Base-by-base conservation (phyloP, 2,797 vertebrate species). In the Typhlichthys subterraneus region DNA sequence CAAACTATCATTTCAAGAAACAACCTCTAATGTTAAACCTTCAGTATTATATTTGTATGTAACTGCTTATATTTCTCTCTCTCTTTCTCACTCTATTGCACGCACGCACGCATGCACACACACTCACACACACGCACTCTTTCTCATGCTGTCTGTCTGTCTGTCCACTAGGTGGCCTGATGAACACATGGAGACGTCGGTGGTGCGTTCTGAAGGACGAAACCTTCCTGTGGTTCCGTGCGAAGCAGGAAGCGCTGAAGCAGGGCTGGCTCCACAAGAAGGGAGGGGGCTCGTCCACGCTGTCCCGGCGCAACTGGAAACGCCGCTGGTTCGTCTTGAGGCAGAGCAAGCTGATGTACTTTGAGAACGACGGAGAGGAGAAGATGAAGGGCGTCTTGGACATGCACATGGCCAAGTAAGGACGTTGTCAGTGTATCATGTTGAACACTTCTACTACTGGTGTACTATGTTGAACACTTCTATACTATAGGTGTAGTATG, bases 141-240 rank as follows among this genome's bases (percentile, higher is more conserved):
- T 23, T 23, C 23, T 23, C 23, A 23, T 23, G 23, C 23, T 23
- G n/a, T n/a, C 23, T 23, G 23, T 23, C 23, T 23, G 23, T 23
- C 23, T 23, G 23, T 23, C 12, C 52, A 12, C 5, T 84, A 99
- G 97, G 97, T 29, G 97, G 97, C 1, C 79, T 99, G 68, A 96
- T 99, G 82, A 97, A 97, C 88, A 94, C 94, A 0, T 99, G 97
- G 97, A 97, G 95, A 84, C 93, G 94, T 17, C 95, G 97, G 77
- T 99, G 97, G 97, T 99, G 97, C 12, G 97, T 99, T 47, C 90
- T 99, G 61, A 99, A 98, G 83, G 97, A 99, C 47, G 97, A 99
- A 86, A 97, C 96, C 12, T 98, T 99, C 90, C 85, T 99, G 85
- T 99, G 97, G 97, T 99, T 99, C 82, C 93, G 97, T 64, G 95